Evolutionary conservation across 1,140 invertebrate genomes (phyloP).

Genomic region (Drosophila elegans): DNA sequence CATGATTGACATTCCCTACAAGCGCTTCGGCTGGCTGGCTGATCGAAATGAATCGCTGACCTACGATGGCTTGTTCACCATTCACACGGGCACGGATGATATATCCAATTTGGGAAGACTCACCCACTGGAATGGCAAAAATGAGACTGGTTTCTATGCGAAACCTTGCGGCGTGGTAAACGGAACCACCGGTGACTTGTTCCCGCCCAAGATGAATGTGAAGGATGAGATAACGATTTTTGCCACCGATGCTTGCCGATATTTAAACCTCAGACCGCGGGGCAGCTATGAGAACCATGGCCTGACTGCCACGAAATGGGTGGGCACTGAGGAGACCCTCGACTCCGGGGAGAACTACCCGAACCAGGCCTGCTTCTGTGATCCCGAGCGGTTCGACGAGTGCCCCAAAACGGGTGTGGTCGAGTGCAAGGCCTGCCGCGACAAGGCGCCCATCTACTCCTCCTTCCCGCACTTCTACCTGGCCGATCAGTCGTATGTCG

Average conservation of each 20-base stretch:
- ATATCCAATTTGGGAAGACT: constrained; percentile 88
- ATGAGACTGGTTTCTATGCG: constrained; percentile 86
- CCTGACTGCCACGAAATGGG: constrained; percentile 87
- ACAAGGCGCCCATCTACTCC: constrained; percentile 91
- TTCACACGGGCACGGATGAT: constrained; percentile 89
- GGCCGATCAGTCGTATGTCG: constrained; percentile 89
- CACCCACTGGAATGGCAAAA: constrained; percentile 88
- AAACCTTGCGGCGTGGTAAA: constrained; percentile 88
- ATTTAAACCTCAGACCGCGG: constrained; percentile 82
- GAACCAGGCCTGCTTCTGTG: constrained; percentile 87
- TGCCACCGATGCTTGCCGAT: constrained; percentile 90
- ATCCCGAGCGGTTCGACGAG: constrained; percentile 72
- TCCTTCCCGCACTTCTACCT: constrained; percentile 95
- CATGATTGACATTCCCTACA: constrained; percentile 87
- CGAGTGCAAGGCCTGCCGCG: constrained; percentile 90
- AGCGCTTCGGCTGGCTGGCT: constrained; percentile 92
- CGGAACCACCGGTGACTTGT: constrained; percentile 91
- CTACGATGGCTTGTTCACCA: constrained; percentile 91
- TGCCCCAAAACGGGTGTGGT: constrained; percentile 86
- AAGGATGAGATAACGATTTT: constrained; percentile 87
- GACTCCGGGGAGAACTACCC: constrained; percentile 90
- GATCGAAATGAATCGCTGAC: constrained; percentile 89
- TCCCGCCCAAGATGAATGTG: constrained; percentile 88
- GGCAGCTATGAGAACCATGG: constrained; percentile 80
- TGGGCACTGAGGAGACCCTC: constrained; percentile 87